Percentiles rank a stretch among this genome's conserved stretches.
These are phyloP conservation scores for Ashinkailepas kermadecensis DNA, from an alignment of 2,888 invertebrate genomes.

Conservation along the genomic window DNA sequence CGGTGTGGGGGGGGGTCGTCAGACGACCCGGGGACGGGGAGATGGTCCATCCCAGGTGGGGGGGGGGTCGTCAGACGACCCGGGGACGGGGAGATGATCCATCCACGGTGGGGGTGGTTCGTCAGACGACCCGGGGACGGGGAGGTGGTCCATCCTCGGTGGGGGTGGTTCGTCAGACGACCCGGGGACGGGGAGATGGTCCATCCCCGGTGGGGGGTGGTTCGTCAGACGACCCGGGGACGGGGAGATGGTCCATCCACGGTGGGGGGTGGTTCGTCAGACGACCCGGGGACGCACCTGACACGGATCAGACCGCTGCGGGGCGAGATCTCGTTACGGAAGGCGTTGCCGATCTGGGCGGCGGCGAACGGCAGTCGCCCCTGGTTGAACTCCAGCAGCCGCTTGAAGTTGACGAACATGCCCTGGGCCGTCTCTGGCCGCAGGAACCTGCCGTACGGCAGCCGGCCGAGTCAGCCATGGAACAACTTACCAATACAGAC, in stretches of 20 bases:
- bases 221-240: slow-evolving; percentile 18
- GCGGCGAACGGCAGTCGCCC: slow-evolving; percentile 94
- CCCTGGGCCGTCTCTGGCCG: slow-evolving; percentile 99
- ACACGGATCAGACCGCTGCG: slow-evolving; percentile 90
- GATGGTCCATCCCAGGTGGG: no score
- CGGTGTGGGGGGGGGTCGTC: no score
- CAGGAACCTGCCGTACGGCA: slow-evolving; percentile 51
- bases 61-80: not conserved
- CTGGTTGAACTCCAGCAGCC: slow-evolving; percentile 93
- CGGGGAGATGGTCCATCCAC: slow-evolving; percentile 25
- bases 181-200: slow-evolving; percentile 28
- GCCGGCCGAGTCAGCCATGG: no score
- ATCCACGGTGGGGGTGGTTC: no score
- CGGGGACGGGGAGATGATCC: no score
- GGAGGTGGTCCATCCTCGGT: not conserved
- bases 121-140: no score
- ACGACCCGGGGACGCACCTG: slow-evolving; percentile 41
- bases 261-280: not conserved
- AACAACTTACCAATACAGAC: no score
- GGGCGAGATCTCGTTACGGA: slow-evolving; percentile 98
- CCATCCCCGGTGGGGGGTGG: not conserved
- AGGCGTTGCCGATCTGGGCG: slow-evolving; percentile 97
- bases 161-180: slow-evolving; percentile 1
- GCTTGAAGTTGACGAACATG: slow-evolving; percentile 98
- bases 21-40: not conserved